Evolutionary conservation across 2,888 invertebrate genomes (phyloP).

Genomic region (Synanthedon vespiformis): DNA sequence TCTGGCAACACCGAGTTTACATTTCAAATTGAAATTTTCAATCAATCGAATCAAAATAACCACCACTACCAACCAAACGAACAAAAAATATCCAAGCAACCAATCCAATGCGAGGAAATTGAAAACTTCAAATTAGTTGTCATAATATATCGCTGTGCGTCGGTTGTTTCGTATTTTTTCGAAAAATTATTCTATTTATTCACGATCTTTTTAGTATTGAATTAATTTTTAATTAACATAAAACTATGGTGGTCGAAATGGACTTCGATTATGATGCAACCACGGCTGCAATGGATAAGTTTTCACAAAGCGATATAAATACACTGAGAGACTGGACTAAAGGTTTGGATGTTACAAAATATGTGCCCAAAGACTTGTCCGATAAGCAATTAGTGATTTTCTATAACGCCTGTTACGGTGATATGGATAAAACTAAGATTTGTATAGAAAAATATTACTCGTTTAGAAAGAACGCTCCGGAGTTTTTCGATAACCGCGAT

Average conservation of each 20-base stretch:
- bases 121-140: conserved; percentile 32
- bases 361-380: conserved; percentile 59
- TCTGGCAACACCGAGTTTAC: too few relatives aligned
- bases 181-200: conserved; percentile 19
- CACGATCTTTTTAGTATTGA: conserved; percentile 20
- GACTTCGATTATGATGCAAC: conserved; percentile 54
- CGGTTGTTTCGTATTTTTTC: conserved; percentile 20
- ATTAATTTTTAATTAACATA: conserved; percentile 10
- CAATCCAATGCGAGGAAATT: too few relatives aligned
- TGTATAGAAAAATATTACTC: conserved; percentile 75
- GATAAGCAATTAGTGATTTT: conserved; percentile 76
- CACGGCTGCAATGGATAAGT: conserved; percentile 52
- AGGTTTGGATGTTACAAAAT: conserved; percentile 57
- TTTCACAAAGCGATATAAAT: conserved; percentile 61
- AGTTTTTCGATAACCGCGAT: conserved; percentile 73
- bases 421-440: conserved; percentile 68
- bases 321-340: conserved; percentile 56
- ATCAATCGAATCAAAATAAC: too few relatives aligned
- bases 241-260: conserved; percentile 46
- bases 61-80: too few relatives aligned
- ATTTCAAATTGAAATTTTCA: too few relatives aligned
- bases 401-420: conserved; percentile 74
- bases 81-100: too few relatives aligned
- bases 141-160: conserved; percentile 22
- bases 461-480: conserved; percentile 69